Evolutionary conservation across 2,113 vertebrate genomes (phyloP).

Genomic region (Poeciliopsis retropinna): DNA sequence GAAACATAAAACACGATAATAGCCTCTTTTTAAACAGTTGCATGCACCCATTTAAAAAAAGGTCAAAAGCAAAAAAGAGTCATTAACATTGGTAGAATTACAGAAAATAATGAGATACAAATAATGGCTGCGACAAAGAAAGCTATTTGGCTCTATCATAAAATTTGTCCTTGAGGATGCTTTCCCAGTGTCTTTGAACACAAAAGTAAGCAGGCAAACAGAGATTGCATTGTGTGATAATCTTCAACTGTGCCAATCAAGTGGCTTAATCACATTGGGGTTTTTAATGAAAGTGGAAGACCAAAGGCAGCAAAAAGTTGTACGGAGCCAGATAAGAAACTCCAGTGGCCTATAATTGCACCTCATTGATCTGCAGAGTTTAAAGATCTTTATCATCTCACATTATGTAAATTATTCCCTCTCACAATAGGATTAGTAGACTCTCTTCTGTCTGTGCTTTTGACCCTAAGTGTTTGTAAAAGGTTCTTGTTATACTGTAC

Average conservation of each 20-base stretch:
- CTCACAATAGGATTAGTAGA: slow-evolving; percentile 51
- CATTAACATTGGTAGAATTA: slow-evolving; percentile 48
- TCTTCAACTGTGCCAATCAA: slow-evolving; percentile 70
- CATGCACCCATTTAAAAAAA: slow-evolving; percentile 36
- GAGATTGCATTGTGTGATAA: slow-evolving; percentile 65
- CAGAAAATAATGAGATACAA: slow-evolving; percentile 36
- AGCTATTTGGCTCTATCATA: slow-evolving; percentile 25
- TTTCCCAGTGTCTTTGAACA: slow-evolving; percentile 64
- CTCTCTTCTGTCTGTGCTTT: slow-evolving; percentile 48
- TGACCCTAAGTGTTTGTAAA: slow-evolving; percentile 32
- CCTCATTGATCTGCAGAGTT: slow-evolving; percentile 75
- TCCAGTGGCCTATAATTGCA: slow-evolving; percentile 77
- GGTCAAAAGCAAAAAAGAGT: slow-evolving; percentile 39
- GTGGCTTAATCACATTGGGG: slow-evolving; percentile 70
- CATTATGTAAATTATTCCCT: slow-evolving; percentile 71
- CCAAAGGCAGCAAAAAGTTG: slow-evolving; percentile 74
- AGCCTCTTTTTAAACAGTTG: slow-evolving; percentile 18
- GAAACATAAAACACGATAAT: slow-evolving; percentile 32
- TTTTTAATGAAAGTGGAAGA: slow-evolving; percentile 76
- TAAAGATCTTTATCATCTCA: slow-evolving; percentile 75
- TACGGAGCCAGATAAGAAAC: slow-evolving; percentile 75
- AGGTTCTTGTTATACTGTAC: not conserved
- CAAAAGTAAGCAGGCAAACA: slow-evolving; percentile 64
- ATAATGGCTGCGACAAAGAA: slow-evolving; percentile 12
- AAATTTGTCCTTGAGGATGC: slow-evolving; percentile 70